Percentiles rank a stretch among this genome's conserved stretches.
Conservation (phyloP, 2,888 invertebrate genomes). For the Teinopalpus imperialis region DNA sequence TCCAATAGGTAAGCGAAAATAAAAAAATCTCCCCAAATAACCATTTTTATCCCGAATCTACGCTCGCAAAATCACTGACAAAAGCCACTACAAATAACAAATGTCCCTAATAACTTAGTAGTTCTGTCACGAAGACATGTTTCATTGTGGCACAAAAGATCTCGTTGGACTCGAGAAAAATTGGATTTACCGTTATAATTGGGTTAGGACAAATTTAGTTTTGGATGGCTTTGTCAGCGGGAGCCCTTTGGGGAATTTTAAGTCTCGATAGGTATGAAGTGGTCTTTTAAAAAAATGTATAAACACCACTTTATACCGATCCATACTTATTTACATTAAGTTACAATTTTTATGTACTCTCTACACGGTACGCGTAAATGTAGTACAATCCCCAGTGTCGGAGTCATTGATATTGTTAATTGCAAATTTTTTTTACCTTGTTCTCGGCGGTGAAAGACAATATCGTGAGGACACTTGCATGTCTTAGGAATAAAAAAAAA, state of each 20-base stretch:
- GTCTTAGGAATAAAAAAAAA: no score
- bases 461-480: no score
- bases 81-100: slow-evolving; percentile 1
- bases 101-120: slow-evolving; percentile 9
- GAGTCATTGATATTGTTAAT: no score
- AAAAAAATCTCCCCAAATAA: no score
- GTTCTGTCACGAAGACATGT: slow-evolving; percentile 12
- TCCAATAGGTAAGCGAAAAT: no score
- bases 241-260: slow-evolving; percentile 10
- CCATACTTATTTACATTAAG: no score
- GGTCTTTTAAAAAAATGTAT: slow-evolving; percentile 4
- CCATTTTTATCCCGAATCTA: slow-evolving; percentile 1
- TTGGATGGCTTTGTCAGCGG: slow-evolving; percentile 13
- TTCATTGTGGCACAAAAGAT: slow-evolving; percentile 10
- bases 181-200: slow-evolving; percentile 19
- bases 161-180: slow-evolving; percentile 2
- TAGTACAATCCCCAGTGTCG: no score
- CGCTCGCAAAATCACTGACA: neutral
- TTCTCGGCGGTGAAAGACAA: no score
- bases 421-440: no score
- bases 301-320: no score
- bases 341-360: no score
- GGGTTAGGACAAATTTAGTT: slow-evolving; percentile 17
- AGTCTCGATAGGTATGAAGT: slow-evolving; percentile 12
- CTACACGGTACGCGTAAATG: no score